phyloP scores from a whole-genome alignment of 2,113 vertebrate genomes.

The Tetraodon nigroviridis region DNA sequence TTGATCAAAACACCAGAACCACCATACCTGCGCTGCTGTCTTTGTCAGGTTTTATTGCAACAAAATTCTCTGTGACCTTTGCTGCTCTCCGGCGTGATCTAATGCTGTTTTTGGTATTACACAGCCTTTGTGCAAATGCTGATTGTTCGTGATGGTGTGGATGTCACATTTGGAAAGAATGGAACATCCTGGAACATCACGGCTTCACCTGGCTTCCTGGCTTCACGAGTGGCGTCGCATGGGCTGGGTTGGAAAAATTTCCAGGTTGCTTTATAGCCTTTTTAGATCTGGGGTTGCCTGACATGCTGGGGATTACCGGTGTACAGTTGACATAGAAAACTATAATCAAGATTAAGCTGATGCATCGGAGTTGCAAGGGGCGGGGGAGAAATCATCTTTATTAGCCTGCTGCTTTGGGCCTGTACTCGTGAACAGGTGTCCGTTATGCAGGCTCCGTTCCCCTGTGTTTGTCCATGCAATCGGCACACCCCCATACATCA shows the following conservation, averaged over 20 bases:
- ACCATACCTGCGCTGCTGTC: too few relatives aligned
- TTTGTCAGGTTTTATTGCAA: too few relatives aligned
- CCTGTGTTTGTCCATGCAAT: not conserved
- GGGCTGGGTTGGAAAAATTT: too few relatives aligned
- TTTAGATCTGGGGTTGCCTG: slow-evolving; percentile 3
- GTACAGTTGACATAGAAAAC: slow-evolving; percentile 11
- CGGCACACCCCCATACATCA: not conserved
- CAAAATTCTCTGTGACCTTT: not conserved
- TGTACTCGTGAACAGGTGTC: slow-evolving; percentile 15
- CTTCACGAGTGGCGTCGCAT: too few relatives aligned
- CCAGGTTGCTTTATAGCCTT: slow-evolving; percentile 37
- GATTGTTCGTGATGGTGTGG: slow-evolving; percentile 26
- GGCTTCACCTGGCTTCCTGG: too few relatives aligned
- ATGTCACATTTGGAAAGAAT: not conserved
- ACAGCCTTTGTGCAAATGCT: slow-evolving; percentile 7
- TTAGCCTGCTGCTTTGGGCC: slow-evolving; percentile 46
- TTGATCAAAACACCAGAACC: too few relatives aligned
- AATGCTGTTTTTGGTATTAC: slow-evolving; percentile 9
- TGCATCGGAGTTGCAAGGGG: slow-evolving; percentile 46
- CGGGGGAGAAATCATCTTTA: slow-evolving; percentile 33
- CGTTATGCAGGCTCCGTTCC: not conserved
- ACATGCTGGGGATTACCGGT: slow-evolving; percentile 16
- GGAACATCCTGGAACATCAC: too few relatives aligned
- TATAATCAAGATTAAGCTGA: slow-evolving; percentile 51
- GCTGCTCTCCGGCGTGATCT: not conserved